phyloP scores from a whole-genome alignment of 2,888 invertebrate species.

The Steinernema carpocapsae region DNA sequence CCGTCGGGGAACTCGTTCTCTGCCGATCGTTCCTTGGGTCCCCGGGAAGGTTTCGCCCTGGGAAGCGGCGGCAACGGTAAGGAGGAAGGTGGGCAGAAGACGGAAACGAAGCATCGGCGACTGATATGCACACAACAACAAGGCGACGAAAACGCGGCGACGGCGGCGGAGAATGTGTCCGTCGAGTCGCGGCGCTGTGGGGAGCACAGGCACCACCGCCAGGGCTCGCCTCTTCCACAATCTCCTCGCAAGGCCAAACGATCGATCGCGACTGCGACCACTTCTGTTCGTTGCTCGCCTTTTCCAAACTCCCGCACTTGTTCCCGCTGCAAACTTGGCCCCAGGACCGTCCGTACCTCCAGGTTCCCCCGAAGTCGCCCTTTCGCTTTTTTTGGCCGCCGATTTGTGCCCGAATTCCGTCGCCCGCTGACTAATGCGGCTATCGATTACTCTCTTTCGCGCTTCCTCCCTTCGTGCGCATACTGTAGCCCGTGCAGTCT shows the following conservation, averaged over 20 bases:
- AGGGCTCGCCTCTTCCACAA: not conserved
- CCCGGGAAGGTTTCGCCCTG: not conserved
- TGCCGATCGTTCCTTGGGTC: not conserved
- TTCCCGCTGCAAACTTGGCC: not conserved
- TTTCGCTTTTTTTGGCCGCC: not conserved
- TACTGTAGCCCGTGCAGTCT: slow-evolving; percentile 28
- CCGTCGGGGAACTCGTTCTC: slow-evolving; percentile 24
- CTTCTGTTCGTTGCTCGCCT: not conserved
- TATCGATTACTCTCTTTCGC: slow-evolving; percentile 7
- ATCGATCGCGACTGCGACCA: not conserved
- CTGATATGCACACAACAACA: slow-evolving; percentile 24
- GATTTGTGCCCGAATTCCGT: not conserved
- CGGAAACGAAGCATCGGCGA: not conserved
- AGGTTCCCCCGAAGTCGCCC: not conserved
- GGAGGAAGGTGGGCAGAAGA: too few species aligned
- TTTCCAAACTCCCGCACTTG: not conserved
- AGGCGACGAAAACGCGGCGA: slow-evolving; percentile 25
- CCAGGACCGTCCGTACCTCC: not conserved
- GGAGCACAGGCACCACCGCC: slow-evolving; percentile 9
- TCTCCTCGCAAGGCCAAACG: slow-evolving; percentile 8
- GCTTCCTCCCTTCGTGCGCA: not conserved
- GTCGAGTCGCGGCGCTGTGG: not conserved
- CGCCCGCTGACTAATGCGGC: slow-evolving; percentile 10
- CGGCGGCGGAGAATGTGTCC: slow-evolving; percentile 9
- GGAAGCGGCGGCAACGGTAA: too few species aligned